phyloP scores from a whole-genome alignment of 2,888 invertebrate species.

The Heliconius sara region DNA sequence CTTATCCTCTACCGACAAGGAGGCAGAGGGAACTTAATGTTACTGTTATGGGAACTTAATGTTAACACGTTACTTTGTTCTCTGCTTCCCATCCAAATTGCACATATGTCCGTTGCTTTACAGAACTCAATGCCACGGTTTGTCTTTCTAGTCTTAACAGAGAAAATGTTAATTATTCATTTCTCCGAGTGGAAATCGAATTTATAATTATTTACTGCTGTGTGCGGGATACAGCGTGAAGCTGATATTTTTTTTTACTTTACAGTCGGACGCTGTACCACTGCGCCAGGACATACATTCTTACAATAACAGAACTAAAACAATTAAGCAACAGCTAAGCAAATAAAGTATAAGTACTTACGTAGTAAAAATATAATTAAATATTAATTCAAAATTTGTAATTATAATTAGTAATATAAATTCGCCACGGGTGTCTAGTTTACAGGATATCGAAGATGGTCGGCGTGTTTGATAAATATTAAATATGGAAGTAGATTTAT shows the following conservation, averaged over 20 bases:
- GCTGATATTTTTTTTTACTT: neutral
- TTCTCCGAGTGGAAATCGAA: neutral
- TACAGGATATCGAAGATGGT: constrained; percentile 11
- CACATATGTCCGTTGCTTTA: neutral
- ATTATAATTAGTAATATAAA: constrained; percentile 23
- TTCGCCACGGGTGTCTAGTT: constrained; percentile 16
- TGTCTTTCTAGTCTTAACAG: neutral
- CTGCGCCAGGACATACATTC: neutral
- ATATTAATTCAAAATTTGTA: neutral
- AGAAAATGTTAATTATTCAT: no score
- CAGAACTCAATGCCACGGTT: neutral
- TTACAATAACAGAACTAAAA: neutral
- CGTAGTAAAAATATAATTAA: neutral
- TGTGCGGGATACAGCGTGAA: no score
- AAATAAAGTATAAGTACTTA: no score
- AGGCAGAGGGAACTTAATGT: no score
- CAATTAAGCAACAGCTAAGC: neutral
- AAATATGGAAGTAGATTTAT: constrained; percentile 2
- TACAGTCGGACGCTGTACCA: neutral
- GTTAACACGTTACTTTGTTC: no score
- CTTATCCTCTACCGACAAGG: no score
- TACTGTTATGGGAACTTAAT: no score
- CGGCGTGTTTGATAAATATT: constrained; percentile 11
- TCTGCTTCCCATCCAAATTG: no score
- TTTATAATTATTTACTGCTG: neutral